These are phyloP conservation scores for Hemicordylus capensis DNA, from an alignment of 2,113 vertebrate species.

Conservation along the genomic window DNA sequence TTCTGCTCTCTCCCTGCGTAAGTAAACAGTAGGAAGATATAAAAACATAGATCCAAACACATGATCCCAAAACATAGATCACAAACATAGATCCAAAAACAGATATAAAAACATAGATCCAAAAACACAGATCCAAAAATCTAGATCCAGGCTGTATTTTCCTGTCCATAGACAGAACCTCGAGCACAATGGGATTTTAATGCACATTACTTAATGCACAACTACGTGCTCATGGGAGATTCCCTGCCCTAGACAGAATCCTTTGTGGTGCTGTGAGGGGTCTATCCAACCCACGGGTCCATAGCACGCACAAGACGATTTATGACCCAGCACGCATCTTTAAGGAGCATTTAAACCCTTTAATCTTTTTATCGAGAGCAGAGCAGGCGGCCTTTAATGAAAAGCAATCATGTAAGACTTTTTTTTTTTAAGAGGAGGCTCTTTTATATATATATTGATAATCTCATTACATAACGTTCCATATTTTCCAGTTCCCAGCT, in stretches of 20 bases:
- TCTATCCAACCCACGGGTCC: not conserved
- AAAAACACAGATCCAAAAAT: no score
- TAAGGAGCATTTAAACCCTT: conserved; percentile 33
- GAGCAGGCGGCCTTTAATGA: conserved; percentile 55
- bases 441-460: conserved; percentile 22
- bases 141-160: no score
- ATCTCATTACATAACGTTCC: conserved; percentile 58
- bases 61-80: no score
- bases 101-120: no score
- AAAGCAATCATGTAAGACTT: conserved; percentile 40
- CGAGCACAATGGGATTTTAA: no score
- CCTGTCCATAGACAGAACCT: no score
- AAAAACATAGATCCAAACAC: no score
- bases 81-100: no score
- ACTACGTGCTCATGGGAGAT: not conserved
- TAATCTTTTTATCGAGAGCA: conserved; percentile 45
- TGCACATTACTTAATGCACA: no score
- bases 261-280: not conserved
- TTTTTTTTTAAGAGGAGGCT: no score
- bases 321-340: not conserved
- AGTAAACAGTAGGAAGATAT: no score
- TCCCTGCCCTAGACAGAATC: not conserved
- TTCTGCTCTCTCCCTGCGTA: no score
- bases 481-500: conserved; percentile 32
- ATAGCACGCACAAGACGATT: not conserved